Conservation (phyloP, 2,888 invertebrate species). For the Psylliodes chrysocephalus region DNA sequence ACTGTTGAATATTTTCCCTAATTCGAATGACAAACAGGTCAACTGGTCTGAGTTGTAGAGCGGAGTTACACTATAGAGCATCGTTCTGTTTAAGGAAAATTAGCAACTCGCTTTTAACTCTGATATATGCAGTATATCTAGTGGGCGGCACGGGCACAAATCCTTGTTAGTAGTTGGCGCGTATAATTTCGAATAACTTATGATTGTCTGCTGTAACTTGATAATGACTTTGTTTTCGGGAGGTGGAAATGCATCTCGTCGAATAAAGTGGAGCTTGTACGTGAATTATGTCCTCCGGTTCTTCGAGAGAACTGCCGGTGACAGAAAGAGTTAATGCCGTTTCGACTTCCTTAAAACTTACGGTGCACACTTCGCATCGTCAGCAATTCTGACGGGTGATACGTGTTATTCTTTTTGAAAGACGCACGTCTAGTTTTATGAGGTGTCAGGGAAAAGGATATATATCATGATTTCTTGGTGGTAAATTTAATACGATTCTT, state of each 20-base stretch:
- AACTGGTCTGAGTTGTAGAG: conserved; percentile 17
- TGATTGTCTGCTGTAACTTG: conserved; percentile 56
- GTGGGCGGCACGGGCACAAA: conserved; percentile 45
- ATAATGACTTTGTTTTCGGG: conserved; percentile 58
- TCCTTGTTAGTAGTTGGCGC: conserved; percentile 51
- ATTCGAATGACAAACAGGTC: conserved; percentile 36
- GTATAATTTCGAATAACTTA: conserved; percentile 55
- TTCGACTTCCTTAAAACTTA: conserved; percentile 18
- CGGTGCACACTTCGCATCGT: conserved; percentile 4
- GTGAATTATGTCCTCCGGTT: conserved; percentile 33
- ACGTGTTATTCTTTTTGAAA: neutral
- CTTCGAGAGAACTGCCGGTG: conserved; percentile 38
- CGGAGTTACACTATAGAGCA: conserved; percentile 7
- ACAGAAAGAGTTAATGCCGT: conserved; percentile 38
- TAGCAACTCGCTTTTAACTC: conserved; percentile 44
- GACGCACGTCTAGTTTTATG: conserved; percentile 3
- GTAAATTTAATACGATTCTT: no score
- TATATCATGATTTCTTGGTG: no score
- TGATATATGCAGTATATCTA: conserved; percentile 41
- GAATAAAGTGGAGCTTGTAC: conserved; percentile 17
- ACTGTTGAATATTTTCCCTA: conserved; percentile 22
- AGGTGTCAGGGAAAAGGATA: neutral
- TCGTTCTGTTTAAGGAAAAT: conserved; percentile 35
- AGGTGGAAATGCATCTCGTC: conserved; percentile 31
- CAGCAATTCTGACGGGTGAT: conserved; percentile 8